Conservation (phyloP, 1,140 invertebrate species). For the Ips nitidus region DNA sequence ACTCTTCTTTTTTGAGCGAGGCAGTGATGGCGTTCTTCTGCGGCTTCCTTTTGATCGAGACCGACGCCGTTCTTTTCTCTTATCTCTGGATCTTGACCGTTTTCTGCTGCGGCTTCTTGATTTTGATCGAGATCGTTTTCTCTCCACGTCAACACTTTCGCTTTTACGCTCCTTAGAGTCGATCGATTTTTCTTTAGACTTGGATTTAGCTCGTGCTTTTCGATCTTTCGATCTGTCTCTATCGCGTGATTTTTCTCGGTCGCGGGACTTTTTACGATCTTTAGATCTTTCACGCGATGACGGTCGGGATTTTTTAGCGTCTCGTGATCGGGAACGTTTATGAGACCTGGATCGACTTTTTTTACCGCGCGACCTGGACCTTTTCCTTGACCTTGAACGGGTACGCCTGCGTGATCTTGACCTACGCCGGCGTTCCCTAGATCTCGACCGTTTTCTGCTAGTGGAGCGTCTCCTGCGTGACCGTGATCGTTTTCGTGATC, state of each 20-base stretch:
- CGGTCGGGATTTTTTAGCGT: constrained; percentile 21
- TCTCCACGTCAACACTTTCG: constrained; percentile 43
- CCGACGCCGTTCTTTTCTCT: constrained; percentile 53
- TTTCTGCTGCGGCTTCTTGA: constrained; percentile 52
- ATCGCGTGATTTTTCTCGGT: constrained; percentile 50
- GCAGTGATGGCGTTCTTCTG: constrained; percentile 35
- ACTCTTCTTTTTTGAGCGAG: constrained; percentile 39
- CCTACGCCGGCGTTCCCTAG: constrained; percentile 31
- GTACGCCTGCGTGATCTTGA: constrained; percentile 46
- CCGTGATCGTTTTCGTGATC: constrained; percentile 55
- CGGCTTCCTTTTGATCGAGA: constrained; percentile 51
- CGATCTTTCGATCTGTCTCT: constrained; percentile 53
- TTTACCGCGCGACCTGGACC: constrained; percentile 33
- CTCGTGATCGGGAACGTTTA: constrained; percentile 35
- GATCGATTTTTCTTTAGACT: constrained; percentile 34
- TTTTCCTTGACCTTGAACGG: constrained; percentile 46
- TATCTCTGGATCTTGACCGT: constrained; percentile 51
- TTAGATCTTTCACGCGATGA: constrained; percentile 44
- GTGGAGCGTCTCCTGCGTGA: constrained; percentile 56
- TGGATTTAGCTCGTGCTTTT: constrained; percentile 43
- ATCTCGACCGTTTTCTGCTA: constrained; percentile 53
- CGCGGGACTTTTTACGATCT: constrained; percentile 51
- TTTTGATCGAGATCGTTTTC: constrained; percentile 52
- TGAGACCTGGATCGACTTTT: constrained; percentile 26
- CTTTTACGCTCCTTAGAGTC: constrained; percentile 47